These are phyloP conservation scores for Drosophila siamana DNA, from an alignment of 2,888 invertebrate genomes.

Conservation along the genomic window DNA sequence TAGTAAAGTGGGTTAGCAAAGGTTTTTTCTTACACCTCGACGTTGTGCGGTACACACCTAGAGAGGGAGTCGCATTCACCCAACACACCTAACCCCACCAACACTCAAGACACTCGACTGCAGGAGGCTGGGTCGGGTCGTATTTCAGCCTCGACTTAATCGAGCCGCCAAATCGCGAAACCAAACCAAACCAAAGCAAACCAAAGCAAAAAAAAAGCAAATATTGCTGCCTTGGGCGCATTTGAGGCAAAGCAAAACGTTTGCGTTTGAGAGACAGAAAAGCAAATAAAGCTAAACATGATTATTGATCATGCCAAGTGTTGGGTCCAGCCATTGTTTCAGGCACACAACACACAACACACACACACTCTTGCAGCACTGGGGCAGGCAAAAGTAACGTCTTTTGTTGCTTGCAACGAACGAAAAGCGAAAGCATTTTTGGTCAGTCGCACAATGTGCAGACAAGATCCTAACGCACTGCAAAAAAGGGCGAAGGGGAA, in stretches of 20 bases:
- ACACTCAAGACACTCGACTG: conserved; percentile 21
- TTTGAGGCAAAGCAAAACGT: conserved; percentile 2
- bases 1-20: conserved; percentile 70
- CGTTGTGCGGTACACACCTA: conserved; percentile 68
- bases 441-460: conserved; percentile 65
- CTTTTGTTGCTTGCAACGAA: conserved; percentile 51
- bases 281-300: conserved; percentile 63
- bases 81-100: conserved; percentile 62
- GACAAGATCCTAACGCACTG: conserved; percentile 31
- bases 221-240: conserved; percentile 33
- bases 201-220: not conserved
- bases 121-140: conserved; percentile 25
- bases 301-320: conserved; percentile 73
- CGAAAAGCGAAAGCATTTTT: conserved; percentile 72
- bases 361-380: conserved; percentile 9
- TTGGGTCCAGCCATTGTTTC: conserved; percentile 54
- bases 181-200: too few species aligned
- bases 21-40: conserved; percentile 74
- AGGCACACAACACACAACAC: conserved; percentile 20
- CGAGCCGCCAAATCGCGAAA: conserved; percentile 40
- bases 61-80: conserved; percentile 32
- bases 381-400: conserved; percentile 68
- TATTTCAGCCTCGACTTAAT: conserved; percentile 31
- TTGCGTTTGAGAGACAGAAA: conserved; percentile 26
- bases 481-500: conserved; percentile 1